A percentile compares a stretch with the other conserved stretches of the same genome.
phyloP scores from a whole-genome alignment of 2,888 invertebrate species.

The Panorpa germanica region DNA sequence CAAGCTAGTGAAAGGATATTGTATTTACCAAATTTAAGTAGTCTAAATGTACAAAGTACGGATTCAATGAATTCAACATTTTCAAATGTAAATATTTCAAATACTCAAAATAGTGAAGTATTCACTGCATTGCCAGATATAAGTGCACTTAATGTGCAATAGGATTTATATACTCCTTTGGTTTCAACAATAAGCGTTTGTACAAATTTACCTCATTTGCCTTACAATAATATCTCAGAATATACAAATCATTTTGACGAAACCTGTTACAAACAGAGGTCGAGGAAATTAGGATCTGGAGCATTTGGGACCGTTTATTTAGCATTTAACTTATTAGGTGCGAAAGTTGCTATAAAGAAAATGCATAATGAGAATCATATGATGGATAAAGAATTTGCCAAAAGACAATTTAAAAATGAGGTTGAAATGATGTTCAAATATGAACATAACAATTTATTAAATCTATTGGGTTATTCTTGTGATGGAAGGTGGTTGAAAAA shows the following conservation, averaged over 20 bases:
- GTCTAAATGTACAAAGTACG: too few relatives aligned
- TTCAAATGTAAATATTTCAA: too few relatives aligned
- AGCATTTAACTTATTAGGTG: slow-evolving; percentile 26
- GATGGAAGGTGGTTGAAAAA: slow-evolving; percentile 43
- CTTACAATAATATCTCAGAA: slow-evolving; percentile 6
- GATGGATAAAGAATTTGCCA: slow-evolving; percentile 20
- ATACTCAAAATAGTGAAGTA: too few relatives aligned
- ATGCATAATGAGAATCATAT: slow-evolving; percentile 39
- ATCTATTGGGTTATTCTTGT: slow-evolving; percentile 51
- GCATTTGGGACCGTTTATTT: slow-evolving; percentile 48
- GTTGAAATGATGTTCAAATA: slow-evolving; percentile 39
- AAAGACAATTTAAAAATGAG: slow-evolving; percentile 42
- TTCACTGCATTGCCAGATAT: too few relatives aligned
- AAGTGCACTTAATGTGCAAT: too few relatives aligned
- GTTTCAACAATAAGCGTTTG: too few relatives aligned
- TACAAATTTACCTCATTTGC: slow-evolving; percentile 1
- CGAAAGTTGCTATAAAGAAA: slow-evolving; percentile 18
- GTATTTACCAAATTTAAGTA: too few relatives aligned
- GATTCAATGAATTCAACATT: too few relatives aligned
- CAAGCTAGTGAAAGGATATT: too few relatives aligned
- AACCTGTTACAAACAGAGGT: slow-evolving; percentile 17
- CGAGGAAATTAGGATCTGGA: slow-evolving; percentile 39
- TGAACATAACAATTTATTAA: slow-evolving; percentile 53
- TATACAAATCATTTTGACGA: slow-evolving; percentile 13
- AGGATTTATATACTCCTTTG: too few relatives aligned